Percentiles rank a stretch among this genome's conserved stretches.
phyloP scores from a whole-genome alignment of 2,113 vertebrate genomes.

The Cyphomyrus discorhynchus region DNA sequence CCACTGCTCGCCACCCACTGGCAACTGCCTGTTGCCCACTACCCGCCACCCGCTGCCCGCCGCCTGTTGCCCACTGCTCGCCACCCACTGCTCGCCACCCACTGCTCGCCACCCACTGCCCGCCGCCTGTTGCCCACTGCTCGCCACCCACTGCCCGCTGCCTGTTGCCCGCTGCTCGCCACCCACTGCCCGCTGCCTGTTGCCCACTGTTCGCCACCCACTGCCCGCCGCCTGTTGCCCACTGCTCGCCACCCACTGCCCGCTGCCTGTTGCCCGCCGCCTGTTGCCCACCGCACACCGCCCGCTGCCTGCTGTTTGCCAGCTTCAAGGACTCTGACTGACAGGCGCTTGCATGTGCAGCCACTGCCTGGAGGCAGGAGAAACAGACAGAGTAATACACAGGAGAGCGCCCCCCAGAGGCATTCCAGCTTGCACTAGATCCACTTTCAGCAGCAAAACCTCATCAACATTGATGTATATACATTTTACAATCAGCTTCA shows the following conservation, averaged over 20 bases:
- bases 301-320: neutral
- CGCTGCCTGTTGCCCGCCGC: too few relatives aligned
- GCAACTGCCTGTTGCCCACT: too few relatives aligned
- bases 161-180: too few relatives aligned
- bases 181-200: too few relatives aligned
- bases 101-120: neutral
- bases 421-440: neutral
- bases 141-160: too few relatives aligned
- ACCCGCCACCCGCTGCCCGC: too few relatives aligned
- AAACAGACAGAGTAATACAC: neutral
- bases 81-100: neutral
- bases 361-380: neutral
- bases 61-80: fast-evolving
- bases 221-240: too few relatives aligned
- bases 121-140: neutral
- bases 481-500: neutral
- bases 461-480: neutral
- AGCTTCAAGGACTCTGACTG: neutral
- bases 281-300: too few relatives aligned
- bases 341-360: neutral
- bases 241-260: too few relatives aligned
- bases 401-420: neutral
- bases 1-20: too few relatives aligned
- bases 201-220: too few relatives aligned
- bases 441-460: neutral